These are phyloP conservation scores for Ptychochromis oligacanthus DNA, from an alignment of 2,113 vertebrate species.

Conservation along the genomic window DNA sequence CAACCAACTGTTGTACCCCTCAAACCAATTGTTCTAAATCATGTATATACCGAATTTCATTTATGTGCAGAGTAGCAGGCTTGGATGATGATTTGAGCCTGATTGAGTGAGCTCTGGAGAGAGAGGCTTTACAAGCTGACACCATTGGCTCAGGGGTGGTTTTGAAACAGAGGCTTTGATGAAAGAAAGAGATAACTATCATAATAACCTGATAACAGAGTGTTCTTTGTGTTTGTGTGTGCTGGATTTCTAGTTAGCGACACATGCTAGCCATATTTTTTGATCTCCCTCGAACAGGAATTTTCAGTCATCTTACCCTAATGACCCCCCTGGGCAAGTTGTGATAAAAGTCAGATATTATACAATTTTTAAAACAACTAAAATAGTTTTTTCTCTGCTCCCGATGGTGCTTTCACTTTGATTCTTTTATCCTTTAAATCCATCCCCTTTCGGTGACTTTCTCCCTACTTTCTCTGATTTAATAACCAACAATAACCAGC, in stretches of 20 bases:
- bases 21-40: slow-evolving; percentile 71
- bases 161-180: slow-evolving; percentile 63
- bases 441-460: background rate
- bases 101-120: slow-evolving; percentile 60
- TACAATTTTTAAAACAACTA: slow-evolving; percentile 25
- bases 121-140: slow-evolving; percentile 71
- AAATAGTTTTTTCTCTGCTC: slow-evolving; percentile 44
- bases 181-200: slow-evolving; percentile 52
- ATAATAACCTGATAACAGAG: slow-evolving; percentile 57
- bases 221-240: slow-evolving; percentile 2
- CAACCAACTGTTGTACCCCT: slow-evolving; percentile 76
- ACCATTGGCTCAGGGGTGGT: slow-evolving; percentile 68
- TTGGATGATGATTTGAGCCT: slow-evolving; percentile 57
- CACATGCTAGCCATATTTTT: slow-evolving; percentile 50
- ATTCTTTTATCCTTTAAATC: slow-evolving; percentile 29
- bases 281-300: slow-evolving; percentile 58
- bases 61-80: slow-evolving; percentile 42
- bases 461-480: slow-evolving; percentile 17
- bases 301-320: slow-evolving; percentile 35
- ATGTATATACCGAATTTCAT: slow-evolving; percentile 50
- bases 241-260: slow-evolving; percentile 46
- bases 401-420: slow-evolving; percentile 26
- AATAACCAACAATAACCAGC: slow-evolving; percentile 25
- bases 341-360: slow-evolving; percentile 51
- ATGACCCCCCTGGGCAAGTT: slow-evolving; percentile 50